Base-by-base conservation (phyloP, 2,888 invertebrate genomes). In the Amphipyra berbera region DNA sequence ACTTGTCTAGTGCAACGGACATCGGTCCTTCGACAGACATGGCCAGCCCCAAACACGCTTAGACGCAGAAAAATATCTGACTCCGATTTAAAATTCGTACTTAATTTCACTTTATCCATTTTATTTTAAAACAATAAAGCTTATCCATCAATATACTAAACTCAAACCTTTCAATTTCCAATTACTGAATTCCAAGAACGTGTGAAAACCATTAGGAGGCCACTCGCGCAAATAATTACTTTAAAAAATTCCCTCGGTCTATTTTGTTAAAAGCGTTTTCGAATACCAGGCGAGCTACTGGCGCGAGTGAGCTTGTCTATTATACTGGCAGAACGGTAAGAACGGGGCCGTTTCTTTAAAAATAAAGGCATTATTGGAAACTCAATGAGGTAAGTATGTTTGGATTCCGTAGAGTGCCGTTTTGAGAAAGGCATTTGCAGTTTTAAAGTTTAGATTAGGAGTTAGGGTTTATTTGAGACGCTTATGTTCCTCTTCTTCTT, bases 231-330 rank as follows among this genome's bases (percentile, higher is more conserved):
- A 75, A 81, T 80, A 81, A 82, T 84, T 82, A 81, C 70, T 75
- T 83, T 78, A 66, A 79, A 82, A 82, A 79, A 82, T 76, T 77
- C 79, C 52, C 59, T 48, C 60, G 47, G 59, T 71, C 79, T 83
- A 82, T 82, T 82, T 82, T 70, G 76, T 70, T 85, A 79, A 86
- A 87, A 86, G 86, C 87, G 53, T 85, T 87, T 78, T 79, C 83
- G 48, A 79, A 79, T 81, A 76, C 50, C 74, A 59, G 68, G 60
- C 73, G 63, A 80, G 79, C 65, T 77, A 74, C 70, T 75, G 63
- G 66, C 50, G 79, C 66, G 27, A 73, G 62, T 70, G 74, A 72
- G 68, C 52, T 55, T 75, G 66, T 63, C 66, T 61, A 60, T 61
- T 54, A 59, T 59, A 55, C 61, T 48, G 42, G 59, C 41, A 47